phyloP scores from a whole-genome alignment of 2,113 vertebrate genomes.

The Lepus timidus region DNA sequence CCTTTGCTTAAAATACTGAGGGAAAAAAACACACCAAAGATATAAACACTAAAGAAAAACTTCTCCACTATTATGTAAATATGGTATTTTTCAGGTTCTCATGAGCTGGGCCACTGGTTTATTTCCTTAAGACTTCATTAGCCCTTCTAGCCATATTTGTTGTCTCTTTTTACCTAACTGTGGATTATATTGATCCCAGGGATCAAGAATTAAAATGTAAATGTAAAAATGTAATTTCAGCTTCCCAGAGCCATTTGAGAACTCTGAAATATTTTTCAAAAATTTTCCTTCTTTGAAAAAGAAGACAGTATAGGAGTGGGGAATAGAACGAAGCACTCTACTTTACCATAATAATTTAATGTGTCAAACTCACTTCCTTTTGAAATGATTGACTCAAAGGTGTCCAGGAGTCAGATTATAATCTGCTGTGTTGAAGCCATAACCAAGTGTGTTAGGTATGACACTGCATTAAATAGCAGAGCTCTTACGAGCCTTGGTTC shows the following conservation, averaged over 20 bases:
- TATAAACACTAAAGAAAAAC: not conserved
- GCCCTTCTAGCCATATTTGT: not conserved
- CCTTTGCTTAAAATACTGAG: not conserved
- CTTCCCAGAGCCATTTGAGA: not conserved
- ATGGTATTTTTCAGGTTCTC: not conserved
- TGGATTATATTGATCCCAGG: constrained; percentile 1
- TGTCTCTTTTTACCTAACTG: not conserved
- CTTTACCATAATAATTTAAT: not conserved
- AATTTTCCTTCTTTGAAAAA: not conserved
- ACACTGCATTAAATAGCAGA: constrained; percentile 24
- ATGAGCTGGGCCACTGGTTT: not conserved
- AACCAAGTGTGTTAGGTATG: constrained; percentile 27
- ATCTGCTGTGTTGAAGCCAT: not conserved
- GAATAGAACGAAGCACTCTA: not conserved
- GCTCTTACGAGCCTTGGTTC: constrained; percentile 40
- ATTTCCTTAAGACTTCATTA: not conserved
- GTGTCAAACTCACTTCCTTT: not conserved
- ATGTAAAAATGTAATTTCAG: constrained; percentile 44
- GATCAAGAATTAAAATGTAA: not conserved
- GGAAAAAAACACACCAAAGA: not conserved
- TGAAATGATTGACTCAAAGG: constrained; percentile 28
- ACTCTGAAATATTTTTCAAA: not conserved
- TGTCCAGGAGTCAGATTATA: not conserved
- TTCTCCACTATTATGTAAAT: not conserved
- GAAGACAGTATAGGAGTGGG: not conserved